These are phyloP conservation scores for Geotrypetes seraphini DNA, from an alignment of 2,797 vertebrate genomes.

Conservation along the genomic window DNA sequence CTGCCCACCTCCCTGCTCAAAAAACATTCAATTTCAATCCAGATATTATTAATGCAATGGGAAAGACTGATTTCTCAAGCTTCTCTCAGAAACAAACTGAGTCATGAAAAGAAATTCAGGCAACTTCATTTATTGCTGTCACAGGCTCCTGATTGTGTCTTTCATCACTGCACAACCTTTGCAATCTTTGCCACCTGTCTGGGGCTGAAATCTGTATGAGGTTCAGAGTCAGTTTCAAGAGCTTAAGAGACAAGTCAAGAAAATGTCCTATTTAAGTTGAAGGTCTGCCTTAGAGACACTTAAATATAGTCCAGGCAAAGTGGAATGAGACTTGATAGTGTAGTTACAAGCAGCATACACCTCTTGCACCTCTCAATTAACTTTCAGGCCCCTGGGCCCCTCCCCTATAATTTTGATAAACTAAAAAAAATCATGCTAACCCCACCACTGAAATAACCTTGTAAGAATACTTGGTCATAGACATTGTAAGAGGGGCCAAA, in stretches of 20 bases:
- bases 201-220: constrained; percentile 11
- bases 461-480: too few relatives aligned
- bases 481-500: too few relatives aligned
- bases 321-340: too few relatives aligned
- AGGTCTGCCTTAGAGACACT: constrained; percentile 1
- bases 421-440: too few relatives aligned
- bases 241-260: neutral
- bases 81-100: constrained; percentile 12
- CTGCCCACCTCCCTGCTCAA: constrained; percentile 3
- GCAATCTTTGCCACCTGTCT: constrained; percentile 2
- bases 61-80: constrained; percentile 16
- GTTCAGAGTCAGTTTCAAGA: neutral
- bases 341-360: too few relatives aligned
- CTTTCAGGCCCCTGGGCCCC: too few relatives aligned
- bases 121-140: neutral
- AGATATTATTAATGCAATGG: constrained; percentile 24
- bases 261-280: constrained; percentile 2
- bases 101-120: neutral
- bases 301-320: neutral
- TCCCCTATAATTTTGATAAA: too few relatives aligned
- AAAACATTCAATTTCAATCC: constrained; percentile 21
- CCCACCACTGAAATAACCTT: too few relatives aligned
- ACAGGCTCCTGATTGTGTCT: constrained; percentile 2
- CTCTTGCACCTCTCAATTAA: too few relatives aligned
- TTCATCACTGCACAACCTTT: constrained; percentile 2